Conservation (phyloP, 2,113 vertebrate genomes). For the Corvus hawaiiensis region DNA sequence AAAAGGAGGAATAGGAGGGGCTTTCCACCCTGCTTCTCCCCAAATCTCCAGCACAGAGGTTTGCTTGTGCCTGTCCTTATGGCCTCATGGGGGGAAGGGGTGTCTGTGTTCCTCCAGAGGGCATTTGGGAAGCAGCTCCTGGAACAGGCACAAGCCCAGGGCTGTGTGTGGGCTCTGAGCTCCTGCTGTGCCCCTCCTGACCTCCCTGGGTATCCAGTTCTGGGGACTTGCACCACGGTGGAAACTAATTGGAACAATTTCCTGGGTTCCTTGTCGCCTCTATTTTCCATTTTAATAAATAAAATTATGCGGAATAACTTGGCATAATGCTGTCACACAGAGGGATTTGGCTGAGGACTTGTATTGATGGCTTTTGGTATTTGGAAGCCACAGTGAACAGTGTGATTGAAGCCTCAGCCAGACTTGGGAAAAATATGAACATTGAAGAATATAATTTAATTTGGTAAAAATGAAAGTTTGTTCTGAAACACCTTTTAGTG, state of each 20-base stretch:
- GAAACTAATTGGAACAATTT: not conserved
- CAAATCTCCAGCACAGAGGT: not conserved
- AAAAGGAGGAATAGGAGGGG: not conserved
- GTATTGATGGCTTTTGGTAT: not conserved
- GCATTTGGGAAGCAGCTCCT: not conserved
- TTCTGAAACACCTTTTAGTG: not conserved
- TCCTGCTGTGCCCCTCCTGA: not conserved
- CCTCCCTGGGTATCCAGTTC: not conserved
- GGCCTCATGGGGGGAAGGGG: not conserved
- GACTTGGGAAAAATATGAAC: not conserved
- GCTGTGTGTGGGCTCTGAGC: not conserved
- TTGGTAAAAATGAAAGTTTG: not conserved
- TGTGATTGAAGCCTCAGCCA: not conserved
- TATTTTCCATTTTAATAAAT: not conserved
- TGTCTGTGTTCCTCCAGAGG: not conserved
- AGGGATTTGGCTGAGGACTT: not conserved
- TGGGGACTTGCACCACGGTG: not conserved
- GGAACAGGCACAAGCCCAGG: not conserved
- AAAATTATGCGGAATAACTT: not conserved
- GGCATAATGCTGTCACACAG: not conserved
- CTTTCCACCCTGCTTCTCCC: not conserved
- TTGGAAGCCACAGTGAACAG: not conserved
- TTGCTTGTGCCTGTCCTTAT: not conserved
- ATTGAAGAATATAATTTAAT: not conserved
- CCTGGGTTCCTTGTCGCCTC: not conserved